These are phyloP conservation scores for Thereva unica DNA, from an alignment of 2,888 invertebrate species.

Conservation along the genomic window DNA sequence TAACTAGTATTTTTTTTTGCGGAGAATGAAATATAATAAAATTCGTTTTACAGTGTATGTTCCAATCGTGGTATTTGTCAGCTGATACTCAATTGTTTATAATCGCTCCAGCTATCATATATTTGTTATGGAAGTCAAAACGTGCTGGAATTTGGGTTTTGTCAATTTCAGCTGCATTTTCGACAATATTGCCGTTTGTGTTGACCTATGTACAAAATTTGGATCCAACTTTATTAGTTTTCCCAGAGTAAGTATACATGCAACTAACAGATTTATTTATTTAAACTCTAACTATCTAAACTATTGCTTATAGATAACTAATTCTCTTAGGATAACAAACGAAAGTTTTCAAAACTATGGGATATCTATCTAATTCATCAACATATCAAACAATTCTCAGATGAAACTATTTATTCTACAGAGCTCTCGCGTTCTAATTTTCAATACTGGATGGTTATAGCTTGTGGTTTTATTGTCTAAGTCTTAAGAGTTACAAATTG, in stretches of 20 bases:
- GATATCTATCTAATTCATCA: no score
- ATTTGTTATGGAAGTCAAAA: conserved; percentile 68
- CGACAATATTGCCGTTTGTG: conserved; percentile 62
- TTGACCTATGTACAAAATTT: conserved; percentile 64
- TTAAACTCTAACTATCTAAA: no score
- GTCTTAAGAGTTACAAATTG: no score
- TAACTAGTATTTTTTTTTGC: neutral
- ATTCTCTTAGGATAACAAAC: no score
- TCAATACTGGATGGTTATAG: no score
- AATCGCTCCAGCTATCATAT: conserved; percentile 69
- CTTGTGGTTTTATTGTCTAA: no score
- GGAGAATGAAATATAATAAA: neutral
- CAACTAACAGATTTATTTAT: no score
- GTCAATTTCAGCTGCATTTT: conserved; percentile 58
- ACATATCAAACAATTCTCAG: no score
- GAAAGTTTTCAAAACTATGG: no score
- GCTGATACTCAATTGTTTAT: conserved; percentile 71
- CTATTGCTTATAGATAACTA: no score
- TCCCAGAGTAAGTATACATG: conserved; percentile 65
- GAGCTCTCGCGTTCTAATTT: no score
- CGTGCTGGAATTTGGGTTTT: conserved; percentile 63
- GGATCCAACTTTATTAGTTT: conserved; percentile 72
- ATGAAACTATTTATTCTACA: no score
- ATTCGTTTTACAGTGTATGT: conserved; percentile 58
- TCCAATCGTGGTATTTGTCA: conserved; percentile 62